phyloP scores from a whole-genome alignment of 2,888 invertebrate genomes.

The Amiota mariae region DNA sequence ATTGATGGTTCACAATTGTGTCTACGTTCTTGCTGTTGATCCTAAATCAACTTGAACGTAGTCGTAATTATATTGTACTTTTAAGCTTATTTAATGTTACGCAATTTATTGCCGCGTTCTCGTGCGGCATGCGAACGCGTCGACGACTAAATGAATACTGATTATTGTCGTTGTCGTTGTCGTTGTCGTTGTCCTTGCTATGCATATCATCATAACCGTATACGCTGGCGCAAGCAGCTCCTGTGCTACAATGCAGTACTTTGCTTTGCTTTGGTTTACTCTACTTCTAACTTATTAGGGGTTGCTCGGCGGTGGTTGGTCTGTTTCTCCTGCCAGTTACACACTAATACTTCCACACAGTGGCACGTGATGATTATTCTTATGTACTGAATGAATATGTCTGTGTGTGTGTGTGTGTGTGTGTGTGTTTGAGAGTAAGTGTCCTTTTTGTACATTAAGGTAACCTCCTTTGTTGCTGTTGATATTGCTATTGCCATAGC shows the following conservation, averaged over 20 bases:
- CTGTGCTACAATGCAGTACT: not conserved
- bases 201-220: slow-evolving; percentile 16
- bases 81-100: not conserved
- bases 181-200: not conserved
- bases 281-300: slow-evolving; percentile 51
- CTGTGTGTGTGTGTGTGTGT: slow-evolving; percentile 37
- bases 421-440: too few species aligned
- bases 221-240: slow-evolving; percentile 33
- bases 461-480: slow-evolving; percentile 55
- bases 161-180: slow-evolving; percentile 35
- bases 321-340: slow-evolving; percentile 69
- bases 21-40: not conserved
- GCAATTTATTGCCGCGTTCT: not conserved
- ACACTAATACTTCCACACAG: not conserved
- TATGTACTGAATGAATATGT: slow-evolving; percentile 38
- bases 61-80: not conserved
- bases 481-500: too few species aligned
- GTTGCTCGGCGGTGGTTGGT: slow-evolving; percentile 72
- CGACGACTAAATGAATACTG: slow-evolving; percentile 63
- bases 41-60: not conserved
- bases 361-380: slow-evolving; percentile 45
- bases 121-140: slow-evolving; percentile 53
- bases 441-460: slow-evolving; percentile 36
- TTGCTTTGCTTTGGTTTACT: too few species aligned
- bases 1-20: not conserved